These are phyloP conservation scores for Hippocampus barbouri DNA, from an alignment of 2,113 vertebrate genomes.

Conservation along the genomic window DNA sequence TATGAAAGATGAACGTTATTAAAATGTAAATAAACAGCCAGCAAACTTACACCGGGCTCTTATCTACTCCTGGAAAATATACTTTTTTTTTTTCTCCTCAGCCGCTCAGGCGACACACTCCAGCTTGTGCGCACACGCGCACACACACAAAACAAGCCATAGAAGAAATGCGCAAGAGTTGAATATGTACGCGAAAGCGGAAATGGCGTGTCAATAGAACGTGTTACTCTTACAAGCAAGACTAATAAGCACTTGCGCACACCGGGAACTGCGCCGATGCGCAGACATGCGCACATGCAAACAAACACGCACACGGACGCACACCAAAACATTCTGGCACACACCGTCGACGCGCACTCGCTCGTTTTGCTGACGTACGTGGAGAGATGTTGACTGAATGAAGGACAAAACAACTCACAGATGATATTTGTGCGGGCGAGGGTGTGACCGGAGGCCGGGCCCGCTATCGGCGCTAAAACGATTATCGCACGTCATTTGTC, in stretches of 20 bases:
- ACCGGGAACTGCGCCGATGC: no score
- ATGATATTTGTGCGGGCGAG: slow-evolving; percentile 28
- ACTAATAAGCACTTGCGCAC: neutral
- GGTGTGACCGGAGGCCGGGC: slow-evolving; percentile 39
- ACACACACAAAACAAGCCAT: slow-evolving; percentile 1
- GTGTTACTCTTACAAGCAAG: neutral
- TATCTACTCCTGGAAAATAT: slow-evolving; percentile 34
- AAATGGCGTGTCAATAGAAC: neutral
- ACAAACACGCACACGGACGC: neutral
- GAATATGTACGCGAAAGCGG: neutral
- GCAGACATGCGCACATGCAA: neutral
- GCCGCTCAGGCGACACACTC: slow-evolving; percentile 27
- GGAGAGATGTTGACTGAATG: slow-evolving; percentile 7
- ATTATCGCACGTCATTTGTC: slow-evolving; percentile 74
- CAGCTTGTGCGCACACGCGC: neutral
- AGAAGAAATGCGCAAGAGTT: neutral
- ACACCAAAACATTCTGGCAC: neutral
- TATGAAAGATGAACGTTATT: slow-evolving; percentile 34
- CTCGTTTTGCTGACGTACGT: slow-evolving; percentile 1
- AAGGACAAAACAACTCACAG: slow-evolving; percentile 7
- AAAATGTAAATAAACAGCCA: slow-evolving; percentile 59
- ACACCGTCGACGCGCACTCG: neutral
- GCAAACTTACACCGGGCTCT: slow-evolving; percentile 46
- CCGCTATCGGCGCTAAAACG: slow-evolving; percentile 69
- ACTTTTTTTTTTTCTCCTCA: slow-evolving; percentile 28